Evolutionary conservation across 2,888 invertebrate genomes (phyloP).

Genomic region (Eurytoma californica): DNA sequence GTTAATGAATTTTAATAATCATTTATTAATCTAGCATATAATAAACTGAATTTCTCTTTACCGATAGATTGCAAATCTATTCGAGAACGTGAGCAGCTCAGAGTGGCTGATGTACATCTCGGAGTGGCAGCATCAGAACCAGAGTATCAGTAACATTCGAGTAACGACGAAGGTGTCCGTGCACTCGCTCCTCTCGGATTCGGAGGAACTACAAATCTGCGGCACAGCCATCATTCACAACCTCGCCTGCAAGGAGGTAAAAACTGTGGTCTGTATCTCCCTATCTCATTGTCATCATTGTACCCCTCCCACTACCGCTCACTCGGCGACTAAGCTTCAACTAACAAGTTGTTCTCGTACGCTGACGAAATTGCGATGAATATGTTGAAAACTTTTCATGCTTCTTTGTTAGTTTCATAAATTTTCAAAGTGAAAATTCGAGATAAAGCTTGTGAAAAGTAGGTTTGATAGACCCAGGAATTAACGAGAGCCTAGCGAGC

Average conservation of each 20-base stretch:
- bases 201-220: slow-evolving; percentile 83
- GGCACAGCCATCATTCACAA: slow-evolving; percentile 93
- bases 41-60: too few species aligned
- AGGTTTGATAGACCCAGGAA: too few species aligned
- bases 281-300: slow-evolving; percentile 31
- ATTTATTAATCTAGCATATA: too few species aligned
- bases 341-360: neutral
- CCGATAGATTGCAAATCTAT: slow-evolving; percentile 90
- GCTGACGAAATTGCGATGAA: neutral
- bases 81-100: slow-evolving; percentile 90
- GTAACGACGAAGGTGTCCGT: slow-evolving; percentile 94
- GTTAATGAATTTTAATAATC: too few species aligned
- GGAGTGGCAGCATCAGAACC: slow-evolving; percentile 88
- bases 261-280: slow-evolving; percentile 94
- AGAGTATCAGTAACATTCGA: slow-evolving; percentile 89
- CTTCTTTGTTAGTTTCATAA: too few species aligned
- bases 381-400: too few species aligned
- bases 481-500: neutral
- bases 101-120: slow-evolving; percentile 96
- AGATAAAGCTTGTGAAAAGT: too few species aligned
- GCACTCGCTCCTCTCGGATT: slow-evolving; percentile 86
- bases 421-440: too few species aligned
- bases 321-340: neutral
- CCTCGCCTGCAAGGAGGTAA: slow-evolving; percentile 96
- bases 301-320: neutral